Evolutionary conservation across 2,113 vertebrate genomes (phyloP).

Genomic region (Hemiprocne comata): DNA sequence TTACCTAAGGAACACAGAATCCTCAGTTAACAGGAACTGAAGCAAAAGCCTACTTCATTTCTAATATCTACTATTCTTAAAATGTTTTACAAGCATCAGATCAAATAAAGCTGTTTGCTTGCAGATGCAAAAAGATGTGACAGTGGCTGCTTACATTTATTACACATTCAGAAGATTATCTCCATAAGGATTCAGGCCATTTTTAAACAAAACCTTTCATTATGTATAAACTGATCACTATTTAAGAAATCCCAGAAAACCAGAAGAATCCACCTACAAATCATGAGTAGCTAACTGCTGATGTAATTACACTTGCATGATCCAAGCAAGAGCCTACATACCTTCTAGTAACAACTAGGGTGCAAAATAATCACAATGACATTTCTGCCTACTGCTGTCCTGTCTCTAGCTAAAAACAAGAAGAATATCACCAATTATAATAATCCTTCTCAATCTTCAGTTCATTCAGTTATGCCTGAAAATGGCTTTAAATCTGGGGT

Average conservation of each 20-base stretch:
- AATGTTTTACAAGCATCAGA: neutral
- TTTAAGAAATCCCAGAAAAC: conserved; percentile 29
- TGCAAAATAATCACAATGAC: conserved; percentile 30
- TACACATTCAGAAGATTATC: neutral
- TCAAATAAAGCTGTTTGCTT: neutral
- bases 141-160: neutral
- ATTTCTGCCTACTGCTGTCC: conserved; percentile 32
- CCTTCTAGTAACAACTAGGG: neutral
- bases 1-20: neutral
- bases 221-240: neutral
- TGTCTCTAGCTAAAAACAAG: neutral
- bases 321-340: conserved; percentile 16
- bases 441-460: conserved; percentile 13
- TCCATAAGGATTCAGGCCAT: neutral
- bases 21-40: neutral
- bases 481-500: conserved; percentile 5
- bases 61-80: neutral
- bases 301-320: conserved; percentile 33
- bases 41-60: neutral
- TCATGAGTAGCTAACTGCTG: neutral
- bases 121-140: neutral
- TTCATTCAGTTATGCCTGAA: conserved; percentile 17
- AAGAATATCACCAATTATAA: conserved; percentile 9
- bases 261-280: neutral
- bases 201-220: conserved; percentile 18